These are phyloP conservation scores for Microtus oregoni DNA, from an alignment of 2,113 vertebrate genomes.

Conservation along the genomic window DNA sequence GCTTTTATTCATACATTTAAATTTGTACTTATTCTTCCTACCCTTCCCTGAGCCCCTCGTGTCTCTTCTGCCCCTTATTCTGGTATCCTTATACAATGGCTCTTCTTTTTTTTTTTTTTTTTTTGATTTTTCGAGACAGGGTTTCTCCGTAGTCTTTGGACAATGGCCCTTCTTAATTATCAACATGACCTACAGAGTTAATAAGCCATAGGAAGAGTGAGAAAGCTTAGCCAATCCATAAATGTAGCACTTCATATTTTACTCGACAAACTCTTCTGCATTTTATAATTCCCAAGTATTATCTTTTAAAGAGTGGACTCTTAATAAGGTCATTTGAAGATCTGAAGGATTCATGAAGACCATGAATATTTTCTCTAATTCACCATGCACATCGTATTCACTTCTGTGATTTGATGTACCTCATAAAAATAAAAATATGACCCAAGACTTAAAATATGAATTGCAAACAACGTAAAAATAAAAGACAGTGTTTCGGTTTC, in stretches of 20 bases:
- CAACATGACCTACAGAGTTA: slow-evolving; percentile 22
- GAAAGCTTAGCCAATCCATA: not conserved
- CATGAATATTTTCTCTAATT: not conserved
- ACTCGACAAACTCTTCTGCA: not conserved
- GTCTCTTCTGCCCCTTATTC: not conserved
- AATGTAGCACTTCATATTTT: not conserved
- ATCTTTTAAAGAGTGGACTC: not conserved
- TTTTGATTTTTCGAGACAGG: too few species aligned
- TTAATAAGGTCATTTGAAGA: slow-evolving; percentile 22
- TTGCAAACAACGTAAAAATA: not conserved
- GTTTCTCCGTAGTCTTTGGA: too few species aligned
- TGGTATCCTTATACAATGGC: not conserved
- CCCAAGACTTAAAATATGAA: not conserved
- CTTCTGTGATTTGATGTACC: not conserved
- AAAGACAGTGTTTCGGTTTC: too few species aligned
- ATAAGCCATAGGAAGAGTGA: slow-evolving; percentile 9
- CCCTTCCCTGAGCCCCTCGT: not conserved
- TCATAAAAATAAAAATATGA: not conserved
- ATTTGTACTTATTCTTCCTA: not conserved
- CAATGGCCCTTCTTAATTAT: not conserved
- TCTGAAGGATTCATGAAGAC: not conserved
- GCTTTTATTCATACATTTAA: not conserved
- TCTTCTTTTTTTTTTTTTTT: too few species aligned
- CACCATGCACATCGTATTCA: not conserved
- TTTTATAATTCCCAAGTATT: not conserved